Evolutionary conservation across 2,797 vertebrate genomes (phyloP), one percentile per base, ranked within the genome.

Genomic region (Tarsius wallacei): DNA sequence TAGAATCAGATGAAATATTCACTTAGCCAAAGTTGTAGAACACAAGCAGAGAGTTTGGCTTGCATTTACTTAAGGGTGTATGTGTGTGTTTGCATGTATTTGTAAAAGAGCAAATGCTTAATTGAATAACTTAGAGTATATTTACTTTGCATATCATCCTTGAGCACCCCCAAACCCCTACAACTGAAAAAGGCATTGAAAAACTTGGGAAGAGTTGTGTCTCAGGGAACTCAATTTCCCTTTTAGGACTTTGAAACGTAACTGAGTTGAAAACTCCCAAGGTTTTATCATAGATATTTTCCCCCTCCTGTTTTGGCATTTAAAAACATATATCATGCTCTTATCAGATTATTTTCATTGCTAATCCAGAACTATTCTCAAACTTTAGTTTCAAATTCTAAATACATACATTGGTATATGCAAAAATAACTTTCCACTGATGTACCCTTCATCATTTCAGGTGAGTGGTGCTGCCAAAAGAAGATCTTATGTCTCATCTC

Each of bases 331-430:
- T 28, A 90, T 22, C 13, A 33, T 2, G 7, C 31, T 10, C 61
- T 42, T 86, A 90, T 22, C 55, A 51, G 17, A 77, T 76, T 77
- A 82, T 71, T 97, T 92, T 77, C 63, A 31, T 17, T 17, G 6
- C 47, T 33, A 63, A 93, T 7, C 21, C 36, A 70, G 64, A 97
- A 96, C 96, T 97, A 91, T 68, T 90, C 86, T 96, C 51, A 31
- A 7, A 94, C 59, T 33, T 89, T 15, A 24, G 28, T 66, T 85
- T 96, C 96, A 97, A 81, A 80, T 16, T 92, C 53, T 53, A 87
- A 83, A 82, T 90, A 63, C 3, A 92, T 78, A 78, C 49, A 70
- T 51, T 17, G 55, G 21, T 66, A 71, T 93, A 89, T 0, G 2
- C 66, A 96, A 33, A 63, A 85, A 74, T 7, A 22, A 47, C 33